A percentile compares a stretch with the other conserved stretches of the same genome.
Evolutionary conservation across 2,797 vertebrate species (phyloP).

Genomic region (Anableps anableps): DNA sequence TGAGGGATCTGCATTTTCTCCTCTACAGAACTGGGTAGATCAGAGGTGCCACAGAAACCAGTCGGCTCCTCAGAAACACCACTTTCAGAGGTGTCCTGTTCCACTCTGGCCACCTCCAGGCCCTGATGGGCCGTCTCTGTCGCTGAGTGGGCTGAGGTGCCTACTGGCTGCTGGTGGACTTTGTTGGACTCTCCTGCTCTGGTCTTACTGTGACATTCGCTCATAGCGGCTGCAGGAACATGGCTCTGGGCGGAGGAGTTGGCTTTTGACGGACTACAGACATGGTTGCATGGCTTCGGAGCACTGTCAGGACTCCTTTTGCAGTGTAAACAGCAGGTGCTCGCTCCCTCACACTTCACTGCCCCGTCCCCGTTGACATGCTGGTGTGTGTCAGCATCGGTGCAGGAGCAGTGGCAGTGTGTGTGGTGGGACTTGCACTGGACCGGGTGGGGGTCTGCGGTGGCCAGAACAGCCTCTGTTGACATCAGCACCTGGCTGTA

Average conservation of each 20-base stretch:
- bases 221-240: conserved; percentile 48
- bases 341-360: conserved; percentile 78
- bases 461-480: conserved; percentile 78
- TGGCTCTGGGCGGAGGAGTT: conserved; percentile 73
- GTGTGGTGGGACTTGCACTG: conserved; percentile 75
- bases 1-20: conserved; percentile 55
- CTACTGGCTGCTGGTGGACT: conserved; percentile 71
- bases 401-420: conserved; percentile 79
- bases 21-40: conserved; percentile 53
- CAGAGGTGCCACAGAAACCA: conserved; percentile 57
- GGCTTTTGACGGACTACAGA: conserved; percentile 73
- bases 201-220: conserved; percentile 73
- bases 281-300: conserved; percentile 80
- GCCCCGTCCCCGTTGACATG: conserved; percentile 83
- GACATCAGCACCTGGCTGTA: conserved; percentile 84
- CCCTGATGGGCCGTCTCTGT: conserved; percentile 60
- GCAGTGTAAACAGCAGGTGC: conserved; percentile 83
- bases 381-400: conserved; percentile 76
- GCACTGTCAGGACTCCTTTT: conserved; percentile 80
- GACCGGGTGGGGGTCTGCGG: conserved; percentile 67
- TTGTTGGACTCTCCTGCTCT: conserved; percentile 67
- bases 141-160: conserved; percentile 66
- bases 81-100: conserved; percentile 41
- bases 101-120: conserved; percentile 34
- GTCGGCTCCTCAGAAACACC: conserved; percentile 58